These are phyloP conservation scores for Temnothorax longispinosus DNA, from an alignment of 1,140 invertebrate genomes.

Conservation along the genomic window DNA sequence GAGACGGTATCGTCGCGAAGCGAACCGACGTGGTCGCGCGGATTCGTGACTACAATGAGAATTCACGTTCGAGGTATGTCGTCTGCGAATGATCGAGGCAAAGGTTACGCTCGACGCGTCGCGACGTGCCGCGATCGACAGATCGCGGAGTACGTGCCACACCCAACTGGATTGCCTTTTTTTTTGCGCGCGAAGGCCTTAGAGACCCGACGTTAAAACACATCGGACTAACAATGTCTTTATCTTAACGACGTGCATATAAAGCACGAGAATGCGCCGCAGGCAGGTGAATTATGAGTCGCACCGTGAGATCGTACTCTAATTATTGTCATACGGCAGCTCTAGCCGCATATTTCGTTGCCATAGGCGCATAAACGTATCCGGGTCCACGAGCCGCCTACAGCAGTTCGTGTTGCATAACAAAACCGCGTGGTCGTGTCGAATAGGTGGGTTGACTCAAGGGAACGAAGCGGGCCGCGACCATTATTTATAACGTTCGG, in stretches of 20 bases:
- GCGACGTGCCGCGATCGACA: background rate
- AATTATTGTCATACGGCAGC: background rate
- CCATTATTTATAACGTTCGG: conserved; percentile 25
- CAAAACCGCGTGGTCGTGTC: conserved; percentile 30
- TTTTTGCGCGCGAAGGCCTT: background rate
- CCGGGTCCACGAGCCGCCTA: background rate
- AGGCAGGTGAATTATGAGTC: background rate
- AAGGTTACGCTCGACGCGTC: conserved; percentile 12
- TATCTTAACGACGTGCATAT: background rate
- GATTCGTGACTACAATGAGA: conserved; percentile 26
- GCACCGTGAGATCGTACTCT: background rate
- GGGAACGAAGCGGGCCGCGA: background rate
- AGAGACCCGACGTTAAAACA: background rate
- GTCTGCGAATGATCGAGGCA: conserved; percentile 3
- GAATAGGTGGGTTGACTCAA: background rate
- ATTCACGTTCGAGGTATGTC: conserved; percentile 3
- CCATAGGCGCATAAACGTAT: background rate
- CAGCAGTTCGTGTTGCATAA: conserved; percentile 23
- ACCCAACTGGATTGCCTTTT: conserved; percentile 7
- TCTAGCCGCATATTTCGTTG: conserved; percentile 11
- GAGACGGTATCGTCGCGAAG: conserved; percentile 15
- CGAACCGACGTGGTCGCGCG: background rate
- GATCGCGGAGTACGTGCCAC: conserved; percentile 9
- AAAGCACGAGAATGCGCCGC: background rate
- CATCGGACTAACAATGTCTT: background rate